These are phyloP conservation scores for Archivesica marissinica DNA, from an alignment of 1,140 invertebrate species.

Conservation along the genomic window DNA sequence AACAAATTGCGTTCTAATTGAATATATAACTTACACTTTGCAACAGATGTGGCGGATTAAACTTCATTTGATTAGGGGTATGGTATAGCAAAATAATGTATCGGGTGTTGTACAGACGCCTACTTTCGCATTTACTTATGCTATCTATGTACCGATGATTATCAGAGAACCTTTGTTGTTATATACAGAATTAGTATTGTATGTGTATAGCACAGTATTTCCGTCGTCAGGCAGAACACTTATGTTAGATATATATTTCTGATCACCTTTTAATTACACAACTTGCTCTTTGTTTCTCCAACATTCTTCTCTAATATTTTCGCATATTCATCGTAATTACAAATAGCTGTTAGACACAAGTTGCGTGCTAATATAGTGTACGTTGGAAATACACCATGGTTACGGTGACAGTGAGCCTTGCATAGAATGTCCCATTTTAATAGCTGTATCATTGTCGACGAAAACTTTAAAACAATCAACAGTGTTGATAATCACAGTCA, in stretches of 20 bases:
- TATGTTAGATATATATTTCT: slow-evolving; percentile 9
- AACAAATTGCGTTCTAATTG: neutral
- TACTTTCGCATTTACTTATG: neutral
- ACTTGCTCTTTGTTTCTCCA: neutral
- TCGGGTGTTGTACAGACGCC: neutral
- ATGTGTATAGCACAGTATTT: neutral
- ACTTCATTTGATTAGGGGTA: neutral
- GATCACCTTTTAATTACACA: slow-evolving; percentile 22
- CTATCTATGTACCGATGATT: slow-evolving; percentile 4
- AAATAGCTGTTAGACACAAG: no score
- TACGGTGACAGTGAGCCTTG: no score
- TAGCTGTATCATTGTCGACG: no score
- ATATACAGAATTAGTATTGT: neutral
- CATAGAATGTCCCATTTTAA: no score
- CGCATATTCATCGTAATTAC: neutral
- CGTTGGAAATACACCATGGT: no score
- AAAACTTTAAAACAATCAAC: no score
- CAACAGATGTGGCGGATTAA: slow-evolving; percentile 7
- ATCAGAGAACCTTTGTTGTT: slow-evolving; percentile 9
- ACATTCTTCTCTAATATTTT: neutral
- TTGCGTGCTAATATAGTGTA: no score
- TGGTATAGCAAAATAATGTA: neutral
- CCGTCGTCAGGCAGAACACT: neutral
- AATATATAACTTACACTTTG: slow-evolving; percentile 18
- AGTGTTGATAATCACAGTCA: no score